phyloP scores from a whole-genome alignment of 1,140 invertebrate species.

The Habropoda laboriosa region DNA sequence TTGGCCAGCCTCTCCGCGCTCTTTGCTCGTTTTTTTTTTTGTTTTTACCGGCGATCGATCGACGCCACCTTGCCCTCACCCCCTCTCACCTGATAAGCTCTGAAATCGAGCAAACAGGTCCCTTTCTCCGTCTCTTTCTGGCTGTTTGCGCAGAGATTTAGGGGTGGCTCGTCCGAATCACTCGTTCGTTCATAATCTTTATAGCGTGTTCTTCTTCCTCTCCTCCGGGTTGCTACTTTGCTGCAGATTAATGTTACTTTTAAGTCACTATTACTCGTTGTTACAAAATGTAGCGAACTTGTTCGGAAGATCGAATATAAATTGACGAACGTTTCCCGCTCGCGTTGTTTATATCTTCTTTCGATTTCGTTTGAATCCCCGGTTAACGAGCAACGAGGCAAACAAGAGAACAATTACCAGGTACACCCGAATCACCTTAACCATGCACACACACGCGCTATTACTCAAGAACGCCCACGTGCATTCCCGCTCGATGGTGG shows the following conservation, averaged over 20 bases:
- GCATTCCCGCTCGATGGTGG: background rate
- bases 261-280: too few relatives aligned
- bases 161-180: too few relatives aligned
- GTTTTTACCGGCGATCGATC: conserved; percentile 42
- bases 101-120: background rate
- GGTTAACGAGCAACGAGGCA: conserved; percentile 1
- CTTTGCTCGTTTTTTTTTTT: conserved; percentile 40
- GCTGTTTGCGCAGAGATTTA: too few relatives aligned
- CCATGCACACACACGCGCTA: background rate
- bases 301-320: background rate
- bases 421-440: conserved; percentile 2
- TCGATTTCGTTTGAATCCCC: background rate
- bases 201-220: too few relatives aligned
- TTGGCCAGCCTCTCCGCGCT: conserved; percentile 2
- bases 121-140: too few relatives aligned
- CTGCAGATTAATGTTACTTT: too few relatives aligned
- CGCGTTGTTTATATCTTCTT: too few relatives aligned
- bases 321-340: background rate
- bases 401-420: conserved; percentile 14
- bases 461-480: conserved; percentile 8
- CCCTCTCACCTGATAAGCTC: background rate
- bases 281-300: too few relatives aligned
- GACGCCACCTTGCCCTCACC: background rate
- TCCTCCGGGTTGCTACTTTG: too few relatives aligned
- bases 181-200: too few relatives aligned